A percentile compares a stretch with the other conserved stretches of the same genome.
phyloP scores from a whole-genome alignment of 2,797 vertebrate species.

The Crenichthys baileyi region DNA sequence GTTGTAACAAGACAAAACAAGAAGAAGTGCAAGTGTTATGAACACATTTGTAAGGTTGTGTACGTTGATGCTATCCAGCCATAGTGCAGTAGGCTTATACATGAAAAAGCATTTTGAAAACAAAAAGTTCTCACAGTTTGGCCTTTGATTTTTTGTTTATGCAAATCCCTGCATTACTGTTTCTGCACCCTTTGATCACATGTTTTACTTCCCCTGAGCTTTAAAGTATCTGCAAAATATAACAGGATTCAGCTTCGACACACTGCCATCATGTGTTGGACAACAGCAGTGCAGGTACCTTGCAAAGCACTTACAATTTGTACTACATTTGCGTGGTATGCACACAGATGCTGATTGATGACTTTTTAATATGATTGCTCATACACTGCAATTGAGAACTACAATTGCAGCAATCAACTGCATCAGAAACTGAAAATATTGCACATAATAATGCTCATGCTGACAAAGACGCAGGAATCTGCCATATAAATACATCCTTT shows the following conservation, averaged over 20 bases:
- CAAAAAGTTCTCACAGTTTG: constrained; percentile 2
- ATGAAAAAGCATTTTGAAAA: constrained; percentile 7
- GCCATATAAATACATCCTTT: constrained; percentile 55
- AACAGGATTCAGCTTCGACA: constrained; percentile 31
- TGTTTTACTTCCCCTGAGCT: background rate
- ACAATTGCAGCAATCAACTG: background rate
- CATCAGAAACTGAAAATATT: background rate
- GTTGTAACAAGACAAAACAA: background rate
- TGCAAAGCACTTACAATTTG: constrained; percentile 37
- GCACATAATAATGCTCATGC: background rate
- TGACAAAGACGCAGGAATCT: constrained; percentile 8
- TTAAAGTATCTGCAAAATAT: background rate
- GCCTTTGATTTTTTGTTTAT: constrained; percentile 58
- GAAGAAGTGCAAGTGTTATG: background rate
- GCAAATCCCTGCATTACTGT: constrained; percentile 53
- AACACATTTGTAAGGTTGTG: background rate
- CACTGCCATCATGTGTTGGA: constrained; percentile 74
- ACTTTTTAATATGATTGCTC: constrained; percentile 32
- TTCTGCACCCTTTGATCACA: background rate
- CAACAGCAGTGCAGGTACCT: constrained; percentile 51
- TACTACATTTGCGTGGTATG: constrained; percentile 43
- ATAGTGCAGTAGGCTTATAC: background rate
- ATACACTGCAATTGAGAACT: background rate
- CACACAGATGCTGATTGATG: constrained; percentile 29
- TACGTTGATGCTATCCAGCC: constrained; percentile 1